Conservation (phyloP, 2,113 vertebrate genomes). For the Channa maculata region DNA sequence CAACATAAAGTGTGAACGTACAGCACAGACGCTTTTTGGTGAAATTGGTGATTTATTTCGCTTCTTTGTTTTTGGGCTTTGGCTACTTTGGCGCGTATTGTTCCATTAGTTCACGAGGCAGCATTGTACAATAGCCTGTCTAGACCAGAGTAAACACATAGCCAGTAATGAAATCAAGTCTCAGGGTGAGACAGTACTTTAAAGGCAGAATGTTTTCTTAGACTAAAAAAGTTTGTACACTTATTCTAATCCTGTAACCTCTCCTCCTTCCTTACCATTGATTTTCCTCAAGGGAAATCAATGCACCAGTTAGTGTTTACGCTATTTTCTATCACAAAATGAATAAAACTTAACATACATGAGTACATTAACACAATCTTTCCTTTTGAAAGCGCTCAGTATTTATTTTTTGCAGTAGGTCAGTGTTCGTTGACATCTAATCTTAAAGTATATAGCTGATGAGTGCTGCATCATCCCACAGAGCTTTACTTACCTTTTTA, state of each 20-base stretch:
- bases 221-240: background rate
- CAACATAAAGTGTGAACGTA: conserved; percentile 6
- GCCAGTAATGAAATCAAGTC: conserved; percentile 13
- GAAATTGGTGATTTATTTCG: background rate
- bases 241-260: background rate
- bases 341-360: conserved; percentile 17
- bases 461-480: conserved; percentile 22
- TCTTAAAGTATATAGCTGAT: conserved; percentile 18
- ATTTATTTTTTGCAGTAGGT: conserved; percentile 45
- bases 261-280: background rate
- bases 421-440: conserved; percentile 56
- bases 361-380: background rate
- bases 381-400: conserved; percentile 19
- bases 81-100: background rate
- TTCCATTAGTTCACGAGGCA: conserved; percentile 7
- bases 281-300: conserved; percentile 28
- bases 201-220: background rate
- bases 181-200: background rate
- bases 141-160: conserved; percentile 13
- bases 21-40: background rate
- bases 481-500: conserved; percentile 13
- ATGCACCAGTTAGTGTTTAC: conserved; percentile 1
- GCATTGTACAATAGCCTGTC: conserved; percentile 10
- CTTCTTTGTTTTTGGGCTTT: background rate
- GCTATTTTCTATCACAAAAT: conserved; percentile 6